Evolutionary conservation across 2,888 invertebrate genomes (phyloP), one percentile per base, ranked within the genome.

Genomic region (Caenorhabditis panamensis): DNA sequence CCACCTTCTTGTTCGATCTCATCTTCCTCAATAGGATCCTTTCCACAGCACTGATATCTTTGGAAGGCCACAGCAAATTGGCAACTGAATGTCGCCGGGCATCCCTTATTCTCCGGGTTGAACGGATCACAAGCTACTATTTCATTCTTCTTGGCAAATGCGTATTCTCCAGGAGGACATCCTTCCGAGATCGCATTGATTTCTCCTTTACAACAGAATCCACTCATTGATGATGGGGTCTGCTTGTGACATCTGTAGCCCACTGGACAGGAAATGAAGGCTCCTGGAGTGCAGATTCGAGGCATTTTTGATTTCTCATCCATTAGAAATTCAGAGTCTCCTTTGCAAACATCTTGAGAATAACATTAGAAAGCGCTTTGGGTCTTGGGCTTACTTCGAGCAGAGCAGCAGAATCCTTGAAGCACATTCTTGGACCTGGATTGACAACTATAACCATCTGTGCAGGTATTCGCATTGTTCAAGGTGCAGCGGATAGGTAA

Each of bases 11-110:
- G 84, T 41, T 84, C 86, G 22, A 84, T 76, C 54, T 87, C 87
- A 24, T 89, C 87, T 69, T 88, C 87, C 49, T 87, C 88, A 54
- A 88, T 84, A n/a, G 87, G 84, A 64, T 88, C 88, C 31, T 89
- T 89, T 49, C 89, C 89, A 66, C 89, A 89, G 51, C 89, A 89
- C 61, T 89, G 89, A 66, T 89, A 89, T 1, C 89, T 64, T 69
- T 89, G 89, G 67, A 87, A 88, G 13, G 86, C 83, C 31, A 86
- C 76, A 3, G 89, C 84, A 47, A 85, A 89, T 49, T 89, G 89
- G 54, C 89, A 89, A 16, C 78, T 72, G 37, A 78, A 78, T 1
- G 79, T 75, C n/a, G 73, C 53, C 2, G 88, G 87, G 49, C 87
- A 88, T 28, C 87, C 86, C 73, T 86, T 86, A 54, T 89, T 87